These are phyloP conservation scores for Leptodactylus fallax DNA, from an alignment of 2,797 vertebrate species.

Conservation along the genomic window DNA sequence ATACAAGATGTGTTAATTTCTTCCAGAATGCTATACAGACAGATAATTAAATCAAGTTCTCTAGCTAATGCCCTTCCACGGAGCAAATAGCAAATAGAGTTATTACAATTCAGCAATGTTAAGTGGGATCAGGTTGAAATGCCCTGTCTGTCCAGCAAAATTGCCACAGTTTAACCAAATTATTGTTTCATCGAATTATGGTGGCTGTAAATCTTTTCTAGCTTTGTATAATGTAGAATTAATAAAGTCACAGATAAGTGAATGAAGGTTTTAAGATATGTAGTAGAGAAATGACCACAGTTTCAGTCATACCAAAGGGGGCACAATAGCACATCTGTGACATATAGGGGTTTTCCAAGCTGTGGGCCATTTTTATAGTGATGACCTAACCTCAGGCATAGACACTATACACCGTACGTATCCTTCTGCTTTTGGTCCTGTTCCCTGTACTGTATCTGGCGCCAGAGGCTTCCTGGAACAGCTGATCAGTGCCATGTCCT, in stretches of 20 bases:
- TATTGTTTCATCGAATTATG: not conserved
- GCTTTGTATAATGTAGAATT: not conserved
- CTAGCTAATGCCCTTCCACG: conserved; percentile 8
- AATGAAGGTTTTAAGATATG: not conserved
- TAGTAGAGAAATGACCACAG: too few relatives aligned
- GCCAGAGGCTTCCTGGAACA: too few relatives aligned
- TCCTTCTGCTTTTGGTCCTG: too few relatives aligned
- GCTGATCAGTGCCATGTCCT: too few relatives aligned
- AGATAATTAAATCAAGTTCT: conserved; percentile 42
- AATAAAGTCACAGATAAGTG: not conserved
- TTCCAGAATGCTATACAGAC: conserved; percentile 43
- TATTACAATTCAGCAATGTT: conserved; percentile 31
- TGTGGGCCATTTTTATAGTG: too few relatives aligned
- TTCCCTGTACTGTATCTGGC: too few relatives aligned
- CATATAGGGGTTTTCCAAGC: too few relatives aligned
- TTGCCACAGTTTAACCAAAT: conserved; percentile 13
- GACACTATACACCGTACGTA: too few relatives aligned
- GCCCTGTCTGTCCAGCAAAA: not conserved
- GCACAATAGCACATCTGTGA: too few relatives aligned
- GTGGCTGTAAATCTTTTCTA: not conserved
- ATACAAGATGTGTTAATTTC: conserved; percentile 54
- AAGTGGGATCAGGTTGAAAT: conserved; percentile 16
- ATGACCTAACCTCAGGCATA: too few relatives aligned
- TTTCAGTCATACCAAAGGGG: too few relatives aligned
- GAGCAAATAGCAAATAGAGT: conserved; percentile 39